A percentile compares a stretch with the other conserved stretches of the same genome.
phyloP scores from a whole-genome alignment of 2,888 invertebrate genomes.

The Agrotis ipsilon region DNA sequence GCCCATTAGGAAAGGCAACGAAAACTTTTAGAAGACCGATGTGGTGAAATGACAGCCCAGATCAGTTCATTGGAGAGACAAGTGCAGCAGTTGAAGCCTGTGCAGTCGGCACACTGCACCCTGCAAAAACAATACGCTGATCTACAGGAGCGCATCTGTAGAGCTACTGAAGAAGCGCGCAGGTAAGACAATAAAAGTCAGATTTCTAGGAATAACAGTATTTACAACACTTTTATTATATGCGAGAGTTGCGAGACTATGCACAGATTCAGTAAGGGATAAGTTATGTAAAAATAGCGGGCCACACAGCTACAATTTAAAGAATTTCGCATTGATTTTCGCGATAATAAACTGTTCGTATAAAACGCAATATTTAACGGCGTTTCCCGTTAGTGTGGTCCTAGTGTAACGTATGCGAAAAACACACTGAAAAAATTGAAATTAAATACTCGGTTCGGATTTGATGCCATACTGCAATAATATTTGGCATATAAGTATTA shows the following conservation, averaged over 20 bases:
- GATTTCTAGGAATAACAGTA: background rate
- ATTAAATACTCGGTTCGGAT: no score
- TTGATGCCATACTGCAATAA: no score
- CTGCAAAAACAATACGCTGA: constrained; percentile 82
- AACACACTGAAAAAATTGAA: no score
- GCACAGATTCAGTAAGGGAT: background rate
- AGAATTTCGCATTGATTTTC: no score
- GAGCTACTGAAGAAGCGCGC: constrained; percentile 78
- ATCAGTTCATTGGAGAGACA: constrained; percentile 76
- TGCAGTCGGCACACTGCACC: constrained; percentile 73
- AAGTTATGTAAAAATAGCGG: no score
- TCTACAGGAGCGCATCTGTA: constrained; percentile 77
- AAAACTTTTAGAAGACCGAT: constrained; percentile 80
- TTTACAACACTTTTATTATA: background rate
- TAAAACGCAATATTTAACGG: no score
- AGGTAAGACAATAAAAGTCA: constrained; percentile 66
- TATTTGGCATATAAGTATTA: no score
- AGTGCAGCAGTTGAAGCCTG: constrained; percentile 77
- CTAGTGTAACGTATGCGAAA: no score
- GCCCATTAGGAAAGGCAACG: constrained; percentile 81
- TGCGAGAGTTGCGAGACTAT: background rate
- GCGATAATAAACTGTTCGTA: no score
- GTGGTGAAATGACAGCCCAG: constrained; percentile 75
- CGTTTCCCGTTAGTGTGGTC: no score
- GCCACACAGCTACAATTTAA: no score